A percentile compares a stretch with the other conserved stretches of the same genome.
These are phyloP conservation scores for Pinna nobilis DNA, from an alignment of 1,140 invertebrate genomes.

Conservation along the genomic window DNA sequence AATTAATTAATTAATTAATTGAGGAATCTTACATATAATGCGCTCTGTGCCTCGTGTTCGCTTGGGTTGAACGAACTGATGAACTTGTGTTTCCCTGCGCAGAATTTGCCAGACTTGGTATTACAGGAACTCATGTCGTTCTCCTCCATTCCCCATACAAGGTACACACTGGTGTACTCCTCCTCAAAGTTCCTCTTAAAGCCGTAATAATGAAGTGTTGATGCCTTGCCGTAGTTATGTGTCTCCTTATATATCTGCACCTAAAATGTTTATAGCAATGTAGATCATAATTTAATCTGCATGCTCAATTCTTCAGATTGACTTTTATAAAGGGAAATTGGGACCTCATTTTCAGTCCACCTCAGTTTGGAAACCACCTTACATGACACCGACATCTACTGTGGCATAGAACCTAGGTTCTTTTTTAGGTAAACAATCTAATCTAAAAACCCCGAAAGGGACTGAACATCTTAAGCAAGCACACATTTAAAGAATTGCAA, in stretches of 20 bases:
- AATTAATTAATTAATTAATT: too few relatives aligned
- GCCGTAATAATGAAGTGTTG: constrained; percentile 31
- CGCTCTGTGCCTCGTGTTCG: constrained; percentile 29
- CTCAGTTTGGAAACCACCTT: too few relatives aligned
- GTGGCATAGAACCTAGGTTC: too few relatives aligned
- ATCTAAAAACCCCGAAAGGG: too few relatives aligned
- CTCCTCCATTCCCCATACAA: constrained; percentile 47
- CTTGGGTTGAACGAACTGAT: constrained; percentile 22
- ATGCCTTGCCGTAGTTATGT: constrained; percentile 46
- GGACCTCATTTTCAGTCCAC: neutral
- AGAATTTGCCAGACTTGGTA: constrained; percentile 33
- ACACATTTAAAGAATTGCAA: too few relatives aligned
- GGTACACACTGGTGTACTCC: constrained; percentile 32
- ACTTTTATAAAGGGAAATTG: neutral
- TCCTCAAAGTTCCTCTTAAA: constrained; percentile 40
- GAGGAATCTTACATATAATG: constrained; percentile 16
- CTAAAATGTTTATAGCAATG: constrained; percentile 15
- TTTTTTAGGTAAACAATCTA: too few relatives aligned
- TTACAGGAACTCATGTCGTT: constrained; percentile 45
- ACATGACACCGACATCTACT: too few relatives aligned
- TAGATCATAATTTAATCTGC: neutral
- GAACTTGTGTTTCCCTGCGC: constrained; percentile 18
- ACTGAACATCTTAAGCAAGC: too few relatives aligned
- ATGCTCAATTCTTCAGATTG: too few relatives aligned
- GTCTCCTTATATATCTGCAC: constrained; percentile 34